These are phyloP conservation scores for Microplitis manilae DNA, from an alignment of 2,888 invertebrate genomes.

Conservation along the genomic window DNA sequence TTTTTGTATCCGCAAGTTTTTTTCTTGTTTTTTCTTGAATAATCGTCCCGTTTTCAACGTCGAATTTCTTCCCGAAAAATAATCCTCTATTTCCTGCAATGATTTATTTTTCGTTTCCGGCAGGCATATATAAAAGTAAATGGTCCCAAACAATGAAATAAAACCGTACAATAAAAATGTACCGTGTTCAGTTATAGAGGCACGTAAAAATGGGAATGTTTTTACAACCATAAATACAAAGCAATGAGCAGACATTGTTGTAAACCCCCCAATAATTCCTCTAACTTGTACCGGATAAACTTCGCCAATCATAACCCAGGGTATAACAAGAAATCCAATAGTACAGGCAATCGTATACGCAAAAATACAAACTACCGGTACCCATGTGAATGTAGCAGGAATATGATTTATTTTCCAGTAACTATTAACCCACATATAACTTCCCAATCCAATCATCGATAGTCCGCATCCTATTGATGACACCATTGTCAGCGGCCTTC, in stretches of 20 bases:
- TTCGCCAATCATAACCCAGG: conserved; percentile 85
- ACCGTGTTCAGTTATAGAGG: conserved; percentile 74
- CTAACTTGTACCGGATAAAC: conserved; percentile 80
- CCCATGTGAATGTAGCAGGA: conserved; percentile 74
- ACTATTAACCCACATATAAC: conserved; percentile 76
- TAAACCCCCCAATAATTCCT: conserved; percentile 79
- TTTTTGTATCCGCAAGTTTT: conserved; percentile 58
- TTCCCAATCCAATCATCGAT: conserved; percentile 77
- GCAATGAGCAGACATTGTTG: conserved; percentile 78
- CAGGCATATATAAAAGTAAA: conserved; percentile 78
- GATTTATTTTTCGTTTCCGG: conserved; percentile 81
- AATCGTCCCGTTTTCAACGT: conserved; percentile 69
- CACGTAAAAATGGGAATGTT: conserved; percentile 76
- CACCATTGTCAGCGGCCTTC: conserved; percentile 78
- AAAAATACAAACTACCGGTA: conserved; percentile 77
- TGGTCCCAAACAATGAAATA: conserved; percentile 75
- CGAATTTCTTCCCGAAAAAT: conserved; percentile 78
- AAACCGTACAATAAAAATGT: conserved; percentile 77
- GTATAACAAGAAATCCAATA: conserved; percentile 79
- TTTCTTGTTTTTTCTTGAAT: conserved; percentile 49
- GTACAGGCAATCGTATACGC: conserved; percentile 78
- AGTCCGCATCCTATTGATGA: conserved; percentile 78
- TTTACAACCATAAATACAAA: conserved; percentile 81
- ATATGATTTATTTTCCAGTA: conserved; percentile 73
- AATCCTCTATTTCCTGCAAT: conserved; percentile 81